A percentile compares a stretch with the other conserved stretches of the same genome.
Conservation (phyloP, 23 tunicate genomes). For the Ascidia mentula region DNA sequence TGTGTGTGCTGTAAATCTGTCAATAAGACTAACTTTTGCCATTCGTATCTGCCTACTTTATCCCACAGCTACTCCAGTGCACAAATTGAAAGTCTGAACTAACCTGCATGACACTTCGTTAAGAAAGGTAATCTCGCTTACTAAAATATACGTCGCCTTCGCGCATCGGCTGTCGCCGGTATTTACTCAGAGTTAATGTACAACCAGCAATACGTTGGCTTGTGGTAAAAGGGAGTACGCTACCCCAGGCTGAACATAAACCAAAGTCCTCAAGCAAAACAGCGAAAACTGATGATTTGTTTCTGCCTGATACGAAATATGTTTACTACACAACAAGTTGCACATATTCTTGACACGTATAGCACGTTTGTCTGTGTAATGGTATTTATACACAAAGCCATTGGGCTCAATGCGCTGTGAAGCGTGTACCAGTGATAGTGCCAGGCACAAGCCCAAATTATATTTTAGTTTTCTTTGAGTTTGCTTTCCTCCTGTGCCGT, state of each 20-base stretch:
- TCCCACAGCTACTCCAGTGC: not conserved
- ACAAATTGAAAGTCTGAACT: no score
- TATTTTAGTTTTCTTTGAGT: not conserved
- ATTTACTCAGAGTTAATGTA: not conserved
- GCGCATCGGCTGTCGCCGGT: not conserved
- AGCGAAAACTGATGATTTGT: no score
- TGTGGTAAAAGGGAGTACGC: not conserved
- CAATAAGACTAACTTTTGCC: no score
- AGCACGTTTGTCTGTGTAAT: not conserved
- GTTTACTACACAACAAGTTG: no score
- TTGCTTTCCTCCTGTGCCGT: not conserved
- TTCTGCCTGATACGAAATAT: no score
- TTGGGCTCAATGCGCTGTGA: not conserved
- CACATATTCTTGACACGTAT: not conserved
- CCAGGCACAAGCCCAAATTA: not conserved
- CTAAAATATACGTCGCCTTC: not conserved
- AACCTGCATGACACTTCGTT: no score
- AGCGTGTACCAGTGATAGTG: not conserved
- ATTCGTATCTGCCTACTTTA: no score
- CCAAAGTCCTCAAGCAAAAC: no score
- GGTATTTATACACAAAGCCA: conserved; percentile 6
- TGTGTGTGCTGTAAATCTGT: no score
- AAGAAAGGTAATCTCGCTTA: no score
- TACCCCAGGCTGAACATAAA: no score
- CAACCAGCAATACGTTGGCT: not conserved